Base-by-base conservation (phyloP, 2,888 invertebrate genomes). In the Limnephilus auricula region DNA sequence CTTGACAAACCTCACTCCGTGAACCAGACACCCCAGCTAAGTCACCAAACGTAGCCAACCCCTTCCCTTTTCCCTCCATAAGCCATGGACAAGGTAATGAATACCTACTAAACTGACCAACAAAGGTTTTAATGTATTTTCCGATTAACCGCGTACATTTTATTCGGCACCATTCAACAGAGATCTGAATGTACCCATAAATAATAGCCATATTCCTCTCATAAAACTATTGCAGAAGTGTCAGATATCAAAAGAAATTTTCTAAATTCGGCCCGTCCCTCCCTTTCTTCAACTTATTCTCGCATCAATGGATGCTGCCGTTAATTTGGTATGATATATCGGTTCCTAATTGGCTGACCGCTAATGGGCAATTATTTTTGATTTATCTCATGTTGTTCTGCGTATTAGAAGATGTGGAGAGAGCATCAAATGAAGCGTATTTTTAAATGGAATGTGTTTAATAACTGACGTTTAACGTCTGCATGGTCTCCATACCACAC, bases 311-410 rank as follows among this genome's bases (percentile, higher is more conserved):
- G 32, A 82, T 32, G 25, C 65, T 34, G 80, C 80, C 15, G 80
- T n/a, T 84, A 37, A 84, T 84, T 84, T 84, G n/a, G 34, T 34
- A 78, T 90, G 91, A 92, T 92, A 90, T 92, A 92, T 91, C 65
- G 87, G 85, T 78, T 88, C 90, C 92, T 92, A 92, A 92, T 92
- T 92, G 92, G 86, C 83, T 40, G 30, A n/a, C 34, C 31, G 80
- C 78, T 79, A 80, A 80, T 79, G 9, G 50, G 80, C 90, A 87
- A 87, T 90, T 90, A 90, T 90, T 31, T 80, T 79, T 90, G 90
- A 90, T 90, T 86, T 90, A 90, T 87, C 9, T 15, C 40, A 2
- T 18, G 50, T 13, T 34, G 80, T 89, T 87, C 87, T 37, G 37
- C 31, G 84, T 25, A 84, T 34, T 84, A 65, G 65, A 65, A 65